Base-by-base conservation (phyloP, 2,888 invertebrate genomes). In the Melanargia galathea region DNA sequence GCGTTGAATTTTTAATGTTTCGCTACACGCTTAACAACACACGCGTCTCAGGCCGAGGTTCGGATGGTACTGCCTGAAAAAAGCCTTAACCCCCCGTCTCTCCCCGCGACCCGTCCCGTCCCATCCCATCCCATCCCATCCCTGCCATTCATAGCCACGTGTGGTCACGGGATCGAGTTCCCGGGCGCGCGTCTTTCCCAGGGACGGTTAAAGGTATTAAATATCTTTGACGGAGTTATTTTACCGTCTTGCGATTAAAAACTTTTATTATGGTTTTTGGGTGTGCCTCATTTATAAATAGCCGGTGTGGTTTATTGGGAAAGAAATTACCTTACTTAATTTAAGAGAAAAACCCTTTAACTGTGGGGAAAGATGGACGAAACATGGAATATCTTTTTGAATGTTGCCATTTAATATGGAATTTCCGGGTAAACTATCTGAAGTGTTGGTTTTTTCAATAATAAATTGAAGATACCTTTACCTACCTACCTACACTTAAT, bases 11-110 rank as follows among this genome's bases (percentile, higher is more conserved):
- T 63, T 43, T 26, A n/a, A 20, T 55, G 40, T 49, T 62, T 46
- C 73, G 70, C 72, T 73, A 49, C 70, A 49, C 70, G 69, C 70
- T 68, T 60, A 65, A 70, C 63, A 63, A 71, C 71, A 81, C 89
- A 82, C 80, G 80, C 84, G 79, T 69, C 77, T 69, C 73, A 78
- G 73, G 72, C 75, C 79, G 85, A 83, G 86, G 75, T 73, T 79
- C 76, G 75, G 74, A 70, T 73, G 70, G 76, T 75, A 90, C 91
- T 91, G 90, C 89, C 90, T 90, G 90, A 90, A 91, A 90, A 90
- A 91, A 90, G 90, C 87, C 90, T 90, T 79, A 70, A 66, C 70
- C 70, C 72, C 68, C 74, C 75, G 75, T 75, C 70, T 69, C 72
- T 70, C 75, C 75, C 75, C 76, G 74, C 75, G 75, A 75, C 70